Base-by-base conservation (phyloP, 2,113 vertebrate species). In the Sminthopsis crassicaudata region DNA sequence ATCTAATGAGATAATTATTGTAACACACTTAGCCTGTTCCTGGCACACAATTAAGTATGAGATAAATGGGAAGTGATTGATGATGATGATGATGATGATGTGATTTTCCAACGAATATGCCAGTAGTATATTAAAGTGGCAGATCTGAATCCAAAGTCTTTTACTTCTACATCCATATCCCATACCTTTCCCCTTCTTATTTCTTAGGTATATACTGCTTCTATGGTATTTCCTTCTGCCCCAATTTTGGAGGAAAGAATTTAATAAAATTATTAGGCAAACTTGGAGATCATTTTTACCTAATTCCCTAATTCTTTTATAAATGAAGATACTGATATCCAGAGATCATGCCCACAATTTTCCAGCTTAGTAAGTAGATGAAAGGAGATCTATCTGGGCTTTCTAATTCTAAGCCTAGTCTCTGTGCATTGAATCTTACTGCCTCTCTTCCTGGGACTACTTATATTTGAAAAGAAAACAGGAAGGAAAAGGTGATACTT, bases 121-220 rank as follows among this genome's bases (percentile, higher is more conserved):
- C 16, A 84, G 36, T 67, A 67, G 27, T 67, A 30, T 4, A 12
- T n/a, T 76, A n/a, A n/a, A 16, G 60, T n/a, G 60, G 14, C 60
- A 76, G 36, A 84, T 42, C 67, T 84, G 67, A 42, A 42, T 42
- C 16, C n/a, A 84, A n/a, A n/a, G 36, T 76, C n/a, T 76, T 76
- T 42, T 84, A 19, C 3, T 26, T 84, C n/a, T 19, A 84, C 23
- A 42, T 84, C 67, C 23, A 84, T n/a, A n/a, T 0, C 36, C 19
- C 67, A 5, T 42, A 19, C n/a, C n/a, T 42, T 84, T 42, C 67
- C 16, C 42, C 67, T 42, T 84, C 36, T 84, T 42, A 84, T 42
- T 7, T 7, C 19, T 42, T 84, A n/a, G 16, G 2, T 42, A 9
- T 11, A 0, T 0, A 23, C 6, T n/a, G 30, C 67, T 19, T 4